Conservation (phyloP, 2,888 invertebrate species). For the Beris chalybata region DNA sequence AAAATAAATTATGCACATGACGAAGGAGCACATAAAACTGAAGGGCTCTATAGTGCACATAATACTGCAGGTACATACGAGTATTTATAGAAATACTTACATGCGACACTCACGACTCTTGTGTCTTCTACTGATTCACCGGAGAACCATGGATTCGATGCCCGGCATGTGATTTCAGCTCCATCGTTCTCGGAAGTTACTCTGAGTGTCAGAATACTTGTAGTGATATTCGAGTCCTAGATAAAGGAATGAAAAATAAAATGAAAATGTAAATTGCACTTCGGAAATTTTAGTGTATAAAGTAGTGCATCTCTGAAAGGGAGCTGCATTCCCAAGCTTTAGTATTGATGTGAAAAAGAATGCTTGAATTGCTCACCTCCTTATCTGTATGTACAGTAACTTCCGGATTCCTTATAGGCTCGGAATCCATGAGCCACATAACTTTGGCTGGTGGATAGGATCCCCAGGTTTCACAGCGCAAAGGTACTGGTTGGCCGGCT, state of each 20-base stretch:
- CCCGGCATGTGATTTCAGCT: conserved; percentile 78
- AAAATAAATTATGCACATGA: too few species aligned
- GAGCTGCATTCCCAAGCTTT: too few species aligned
- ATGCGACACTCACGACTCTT: conserved; percentile 76
- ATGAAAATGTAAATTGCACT: background rate
- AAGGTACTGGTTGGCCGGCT: conserved; percentile 72
- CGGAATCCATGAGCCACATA: conserved; percentile 76
- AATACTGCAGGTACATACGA: background rate
- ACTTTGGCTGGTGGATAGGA: conserved; percentile 82
- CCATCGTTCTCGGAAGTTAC: conserved; percentile 80
- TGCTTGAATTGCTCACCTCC: conserved; percentile 46
- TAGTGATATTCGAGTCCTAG: conserved; percentile 64
- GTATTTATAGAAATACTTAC: conserved; percentile 63
- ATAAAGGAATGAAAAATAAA: conserved; percentile 8
- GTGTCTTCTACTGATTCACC: conserved; percentile 79
- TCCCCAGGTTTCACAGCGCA: conserved; percentile 79
- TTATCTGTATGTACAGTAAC: conserved; percentile 61
- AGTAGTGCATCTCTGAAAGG: too few species aligned
- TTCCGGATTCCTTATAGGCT: conserved; percentile 65
- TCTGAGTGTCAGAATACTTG: conserved; percentile 73
- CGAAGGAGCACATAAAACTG: background rate
- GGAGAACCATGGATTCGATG: conserved; percentile 85
- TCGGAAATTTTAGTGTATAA: background rate
- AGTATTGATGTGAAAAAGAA: too few species aligned
- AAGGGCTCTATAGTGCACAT: background rate